phyloP scores from a whole-genome alignment of 1,140 invertebrate genomes.

The Anastatus disparis region DNA sequence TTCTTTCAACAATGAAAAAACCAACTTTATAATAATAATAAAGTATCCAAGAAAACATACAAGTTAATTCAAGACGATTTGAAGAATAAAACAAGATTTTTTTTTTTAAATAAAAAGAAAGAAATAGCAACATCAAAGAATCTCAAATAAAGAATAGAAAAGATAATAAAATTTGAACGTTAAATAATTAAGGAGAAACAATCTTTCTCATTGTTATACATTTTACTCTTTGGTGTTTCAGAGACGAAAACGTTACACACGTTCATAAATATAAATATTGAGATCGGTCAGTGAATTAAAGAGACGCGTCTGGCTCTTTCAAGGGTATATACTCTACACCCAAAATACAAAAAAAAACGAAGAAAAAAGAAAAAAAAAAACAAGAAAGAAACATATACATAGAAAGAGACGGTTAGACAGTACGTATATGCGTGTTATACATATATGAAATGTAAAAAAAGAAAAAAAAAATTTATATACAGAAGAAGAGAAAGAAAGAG shows the following conservation, averaged over 20 bases:
- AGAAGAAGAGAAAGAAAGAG: conserved; percentile 24
- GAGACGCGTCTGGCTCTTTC: conserved; percentile 7
- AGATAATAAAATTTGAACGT: too few species aligned
- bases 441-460: too few species aligned
- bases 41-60: too few species aligned
- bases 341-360: conserved; percentile 6
- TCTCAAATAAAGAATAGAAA: too few species aligned
- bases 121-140: too few species aligned
- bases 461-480: neutral
- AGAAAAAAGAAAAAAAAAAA: neutral
- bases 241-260: conserved; percentile 19
- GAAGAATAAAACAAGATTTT: too few species aligned
- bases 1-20: too few species aligned
- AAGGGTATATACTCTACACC: neutral
- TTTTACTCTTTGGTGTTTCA: neutral
- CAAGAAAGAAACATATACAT: conserved; percentile 3
- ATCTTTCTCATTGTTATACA: too few species aligned
- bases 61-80: too few species aligned
- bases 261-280: conserved; percentile 36
- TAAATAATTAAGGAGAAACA: too few species aligned
- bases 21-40: too few species aligned
- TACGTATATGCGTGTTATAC: neutral
- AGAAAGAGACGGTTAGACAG: conserved; percentile 11
- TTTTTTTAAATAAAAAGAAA: too few species aligned
- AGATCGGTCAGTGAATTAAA: conserved; percentile 41